Evolutionary conservation across 2,797 vertebrate genomes (phyloP).

Genomic region (Eulemur mongoz): DNA sequence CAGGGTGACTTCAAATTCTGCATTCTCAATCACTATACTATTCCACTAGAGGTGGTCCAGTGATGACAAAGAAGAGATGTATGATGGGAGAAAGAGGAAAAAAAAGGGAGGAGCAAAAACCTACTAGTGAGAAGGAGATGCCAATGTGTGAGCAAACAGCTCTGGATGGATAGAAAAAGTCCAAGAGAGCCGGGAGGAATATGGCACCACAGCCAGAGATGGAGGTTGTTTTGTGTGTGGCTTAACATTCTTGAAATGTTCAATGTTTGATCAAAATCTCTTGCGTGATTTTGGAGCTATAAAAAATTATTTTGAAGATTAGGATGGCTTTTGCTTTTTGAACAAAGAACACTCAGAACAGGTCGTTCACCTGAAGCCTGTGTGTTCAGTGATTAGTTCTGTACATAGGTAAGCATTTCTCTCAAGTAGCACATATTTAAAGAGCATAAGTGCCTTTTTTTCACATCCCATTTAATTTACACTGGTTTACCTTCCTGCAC

Average conservation of each 20-base stretch:
- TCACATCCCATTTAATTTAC: constrained; percentile 73
- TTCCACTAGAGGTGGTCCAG: neutral
- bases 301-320: neutral
- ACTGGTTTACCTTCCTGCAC: constrained; percentile 65
- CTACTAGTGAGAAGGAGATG: neutral
- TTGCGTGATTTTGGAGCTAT: neutral
- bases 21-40: neutral
- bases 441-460: constrained; percentile 67
- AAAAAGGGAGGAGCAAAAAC: neutral
- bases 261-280: constrained; percentile 3
- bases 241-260: neutral
- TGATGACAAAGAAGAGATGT: neutral
- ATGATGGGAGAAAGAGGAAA: neutral
- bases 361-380: neutral
- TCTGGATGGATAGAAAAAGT: neutral
- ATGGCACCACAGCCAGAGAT: accelerated
- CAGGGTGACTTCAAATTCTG: neutral
- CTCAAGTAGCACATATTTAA: constrained; percentile 64
- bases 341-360: neutral
- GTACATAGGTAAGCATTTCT: constrained; percentile 54
- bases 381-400: constrained; percentile 61
- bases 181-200: neutral
- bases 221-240: neutral
- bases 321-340: neutral
- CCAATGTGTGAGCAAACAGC: neutral